Evolutionary conservation across 2,888 invertebrate species (phyloP).

Genomic region (Tipula confusa): DNA sequence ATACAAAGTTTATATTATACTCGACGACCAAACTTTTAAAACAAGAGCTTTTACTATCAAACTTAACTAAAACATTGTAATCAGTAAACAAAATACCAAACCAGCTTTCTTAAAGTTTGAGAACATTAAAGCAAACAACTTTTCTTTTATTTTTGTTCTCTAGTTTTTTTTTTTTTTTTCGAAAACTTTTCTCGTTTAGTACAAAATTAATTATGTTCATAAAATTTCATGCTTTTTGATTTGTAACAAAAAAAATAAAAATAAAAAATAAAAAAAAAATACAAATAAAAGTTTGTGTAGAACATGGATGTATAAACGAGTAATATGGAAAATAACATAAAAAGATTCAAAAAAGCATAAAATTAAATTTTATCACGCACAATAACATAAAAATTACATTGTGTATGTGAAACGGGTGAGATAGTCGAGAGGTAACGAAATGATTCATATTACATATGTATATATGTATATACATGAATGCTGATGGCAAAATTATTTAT

Average conservation of each 20-base stretch:
- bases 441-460: not conserved
- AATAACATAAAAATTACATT: not conserved
- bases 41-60: no score
- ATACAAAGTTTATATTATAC: no score
- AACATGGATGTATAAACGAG: not conserved
- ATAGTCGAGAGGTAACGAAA: not conserved
- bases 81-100: no score
- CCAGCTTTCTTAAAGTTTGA: not conserved
- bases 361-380: not conserved
- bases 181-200: not conserved
- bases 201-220: not conserved
- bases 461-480: no score
- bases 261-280: no score
- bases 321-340: not conserved
- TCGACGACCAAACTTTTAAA: no score
- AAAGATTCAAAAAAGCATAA: not conserved
- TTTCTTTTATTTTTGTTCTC: no score
- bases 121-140: not conserved
- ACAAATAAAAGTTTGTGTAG: not conserved
- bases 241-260: not conserved
- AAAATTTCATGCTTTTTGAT: not conserved
- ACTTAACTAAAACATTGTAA: no score
- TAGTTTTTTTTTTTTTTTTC: not conserved
- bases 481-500: no score
- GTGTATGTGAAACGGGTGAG: not conserved